Evolutionary conservation across 2,888 invertebrate genomes (phyloP).

Genomic region (Tricholauxania praeusta): DNA sequence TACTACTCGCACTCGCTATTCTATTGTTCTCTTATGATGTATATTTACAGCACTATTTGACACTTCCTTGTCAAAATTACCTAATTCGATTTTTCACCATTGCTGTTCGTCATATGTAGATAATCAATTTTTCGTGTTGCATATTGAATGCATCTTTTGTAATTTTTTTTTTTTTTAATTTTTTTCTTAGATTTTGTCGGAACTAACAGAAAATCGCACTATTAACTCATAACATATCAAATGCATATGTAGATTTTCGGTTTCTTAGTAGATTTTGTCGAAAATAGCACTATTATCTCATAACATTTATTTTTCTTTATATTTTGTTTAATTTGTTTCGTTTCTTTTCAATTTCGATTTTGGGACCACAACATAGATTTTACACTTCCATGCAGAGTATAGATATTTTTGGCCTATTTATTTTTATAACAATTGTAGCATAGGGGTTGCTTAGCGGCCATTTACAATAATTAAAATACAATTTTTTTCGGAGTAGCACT

Average conservation of each 20-base stretch:
- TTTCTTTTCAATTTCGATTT: background rate
- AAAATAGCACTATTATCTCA: no score
- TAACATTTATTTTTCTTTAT: background rate
- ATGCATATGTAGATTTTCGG: no score
- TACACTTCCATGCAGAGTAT: conserved; percentile 22
- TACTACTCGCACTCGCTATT: conserved; percentile 23
- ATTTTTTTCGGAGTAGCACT: background rate
- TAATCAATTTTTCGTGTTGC: conserved; percentile 29
- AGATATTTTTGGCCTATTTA: conserved; percentile 39
- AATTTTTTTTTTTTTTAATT: background rate
- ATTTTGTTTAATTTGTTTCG: conserved; percentile 1
- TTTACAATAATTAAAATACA: background rate
- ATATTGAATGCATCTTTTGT: conserved; percentile 13
- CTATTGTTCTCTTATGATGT: conserved; percentile 10
- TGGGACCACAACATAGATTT: conserved; percentile 6
- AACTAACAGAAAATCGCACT: background rate
- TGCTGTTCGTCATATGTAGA: conserved; percentile 33
- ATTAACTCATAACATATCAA: no score
- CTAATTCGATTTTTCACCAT: conserved; percentile 48
- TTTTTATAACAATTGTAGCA: conserved; percentile 27
- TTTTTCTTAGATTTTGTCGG: background rate
- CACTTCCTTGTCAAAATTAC: conserved; percentile 30
- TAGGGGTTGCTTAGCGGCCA: conserved; percentile 19
- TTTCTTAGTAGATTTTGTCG: no score
- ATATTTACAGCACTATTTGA: conserved; percentile 6